phyloP scores from a whole-genome alignment of 2,888 invertebrate genomes.

The Pristionchus japonicus region DNA sequence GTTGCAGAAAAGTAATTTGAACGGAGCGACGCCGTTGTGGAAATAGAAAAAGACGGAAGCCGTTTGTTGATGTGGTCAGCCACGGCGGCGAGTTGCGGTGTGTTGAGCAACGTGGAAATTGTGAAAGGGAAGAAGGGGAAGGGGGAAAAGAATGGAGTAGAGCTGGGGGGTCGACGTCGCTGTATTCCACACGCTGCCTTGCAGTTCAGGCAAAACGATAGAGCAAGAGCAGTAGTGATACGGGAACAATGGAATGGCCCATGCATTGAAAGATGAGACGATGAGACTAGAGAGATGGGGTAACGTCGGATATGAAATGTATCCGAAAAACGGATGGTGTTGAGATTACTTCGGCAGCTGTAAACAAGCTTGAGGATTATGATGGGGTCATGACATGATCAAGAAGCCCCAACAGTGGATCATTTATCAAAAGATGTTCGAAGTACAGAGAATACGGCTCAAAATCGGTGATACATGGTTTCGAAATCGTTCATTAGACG shows the following conservation, averaged over 20 bases:
- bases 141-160: neutral
- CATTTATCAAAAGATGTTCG: neutral
- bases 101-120: neutral
- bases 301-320: neutral
- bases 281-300: neutral
- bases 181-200: too few relatives aligned
- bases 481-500: neutral
- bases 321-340: neutral
- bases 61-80: neutral
- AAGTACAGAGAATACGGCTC: neutral
- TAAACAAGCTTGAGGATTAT: neutral
- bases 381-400: neutral
- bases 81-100: neutral
- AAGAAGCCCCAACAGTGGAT: neutral
- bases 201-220: too few relatives aligned
- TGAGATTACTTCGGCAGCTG: neutral
- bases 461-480: conserved; percentile 8
- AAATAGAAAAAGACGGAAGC: conserved; percentile 16
- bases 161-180: too few relatives aligned
- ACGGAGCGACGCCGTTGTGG: neutral
- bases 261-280: neutral
- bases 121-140: neutral
- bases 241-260: neutral
- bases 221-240: neutral
- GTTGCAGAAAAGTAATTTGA: conserved; percentile 1